These are phyloP conservation scores for Encarsia formosa DNA, from an alignment of 2,888 invertebrate genomes.

Conservation along the genomic window DNA sequence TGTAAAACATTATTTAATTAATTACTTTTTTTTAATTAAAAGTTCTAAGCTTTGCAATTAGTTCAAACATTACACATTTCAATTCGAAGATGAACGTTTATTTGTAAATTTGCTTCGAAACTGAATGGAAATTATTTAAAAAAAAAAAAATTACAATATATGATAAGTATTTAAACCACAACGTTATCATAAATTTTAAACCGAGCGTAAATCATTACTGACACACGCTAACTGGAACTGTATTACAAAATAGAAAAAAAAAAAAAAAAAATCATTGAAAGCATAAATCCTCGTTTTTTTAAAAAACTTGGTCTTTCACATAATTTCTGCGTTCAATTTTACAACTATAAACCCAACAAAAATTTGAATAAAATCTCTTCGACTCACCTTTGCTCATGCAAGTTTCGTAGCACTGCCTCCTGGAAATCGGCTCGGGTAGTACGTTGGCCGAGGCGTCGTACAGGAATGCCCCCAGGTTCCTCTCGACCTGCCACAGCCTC, in stretches of 20 bases:
- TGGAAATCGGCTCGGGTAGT: conserved; percentile 59
- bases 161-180: neutral
- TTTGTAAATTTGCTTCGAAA: no score
- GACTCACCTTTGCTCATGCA: conserved; percentile 39
- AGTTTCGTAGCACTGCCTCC: conserved; percentile 63
- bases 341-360: neutral
- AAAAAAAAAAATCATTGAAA: no score
- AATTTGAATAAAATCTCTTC: neutral
- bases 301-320: neutral
- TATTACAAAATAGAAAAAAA: no score
- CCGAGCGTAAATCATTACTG: no score
- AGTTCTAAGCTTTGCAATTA: no score
- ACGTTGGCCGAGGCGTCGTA: conserved; percentile 64
- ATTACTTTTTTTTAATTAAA: conserved; percentile 30
- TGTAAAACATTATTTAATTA: no score
- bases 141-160: neutral
- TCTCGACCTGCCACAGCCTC: conserved; percentile 73
- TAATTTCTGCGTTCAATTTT: neutral
- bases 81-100: no score
- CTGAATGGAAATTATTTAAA: neutral
- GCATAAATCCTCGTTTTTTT: no score
- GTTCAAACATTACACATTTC: neutral
- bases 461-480: conserved; percentile 70
- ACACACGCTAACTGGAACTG: no score
- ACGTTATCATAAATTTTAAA: no score